Conservation (phyloP, 2,888 invertebrate species). For the Eupsilia transversa region DNA sequence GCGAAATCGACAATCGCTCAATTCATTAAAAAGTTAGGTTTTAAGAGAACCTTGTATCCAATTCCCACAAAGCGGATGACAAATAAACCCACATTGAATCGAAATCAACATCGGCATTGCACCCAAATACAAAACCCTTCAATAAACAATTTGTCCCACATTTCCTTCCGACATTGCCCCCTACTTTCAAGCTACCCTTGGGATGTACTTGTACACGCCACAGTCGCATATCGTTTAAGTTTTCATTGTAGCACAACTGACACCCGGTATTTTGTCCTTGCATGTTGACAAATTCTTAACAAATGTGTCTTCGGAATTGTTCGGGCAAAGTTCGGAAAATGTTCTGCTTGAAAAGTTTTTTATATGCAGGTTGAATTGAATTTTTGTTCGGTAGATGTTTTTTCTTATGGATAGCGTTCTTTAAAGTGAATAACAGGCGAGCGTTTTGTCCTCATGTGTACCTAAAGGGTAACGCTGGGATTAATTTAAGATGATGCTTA, state of each 20-base stretch:
- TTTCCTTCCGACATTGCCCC: neutral
- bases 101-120: slow-evolving; percentile 1
- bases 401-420: neutral
- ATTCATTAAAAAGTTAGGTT: neutral
- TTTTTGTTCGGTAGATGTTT: neutral
- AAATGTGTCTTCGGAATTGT: slow-evolving; percentile 46
- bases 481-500: neutral
- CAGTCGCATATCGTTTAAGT: slow-evolving; percentile 63
- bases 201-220: slow-evolving; percentile 42
- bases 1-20: neutral
- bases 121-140: neutral
- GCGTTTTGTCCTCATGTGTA: neutral
- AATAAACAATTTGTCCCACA: slow-evolving; percentile 15
- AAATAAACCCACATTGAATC: neutral
- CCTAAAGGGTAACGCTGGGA: neutral
- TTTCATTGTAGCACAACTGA: slow-evolving; percentile 63
- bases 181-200: slow-evolving; percentile 39
- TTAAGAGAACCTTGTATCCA: neutral
- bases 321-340: slow-evolving; percentile 23
- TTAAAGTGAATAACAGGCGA: neutral
- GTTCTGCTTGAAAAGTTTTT: slow-evolving; percentile 14
- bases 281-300: slow-evolving; percentile 60
- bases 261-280: slow-evolving; percentile 66
- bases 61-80: neutral
- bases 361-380: neutral